These are phyloP conservation scores for Hypena proboscidalis DNA, from an alignment of 2,888 invertebrate species.

Conservation along the genomic window DNA sequence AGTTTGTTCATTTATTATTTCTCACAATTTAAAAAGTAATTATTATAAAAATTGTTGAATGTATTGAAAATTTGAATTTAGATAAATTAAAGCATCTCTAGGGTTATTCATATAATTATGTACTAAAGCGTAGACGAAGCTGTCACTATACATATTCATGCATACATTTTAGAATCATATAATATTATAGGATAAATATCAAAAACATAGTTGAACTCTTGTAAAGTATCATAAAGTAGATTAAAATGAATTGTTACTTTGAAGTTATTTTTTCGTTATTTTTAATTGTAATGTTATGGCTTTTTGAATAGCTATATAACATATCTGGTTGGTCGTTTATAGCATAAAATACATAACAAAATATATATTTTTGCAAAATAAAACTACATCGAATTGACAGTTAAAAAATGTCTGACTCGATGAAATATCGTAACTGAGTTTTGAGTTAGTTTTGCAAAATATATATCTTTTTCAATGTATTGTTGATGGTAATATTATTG, in stretches of 20 bases:
- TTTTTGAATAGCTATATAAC: conserved; percentile 57
- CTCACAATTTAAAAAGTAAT: neutral
- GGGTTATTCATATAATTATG: conserved; percentile 7
- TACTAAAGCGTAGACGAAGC: conserved; percentile 15
- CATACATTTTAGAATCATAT: conserved; percentile 20
- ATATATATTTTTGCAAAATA: conserved; percentile 10
- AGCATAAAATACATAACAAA: conserved; percentile 17
- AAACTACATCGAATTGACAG: no score
- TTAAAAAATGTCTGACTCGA: no score
- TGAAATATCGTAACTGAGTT: neutral
- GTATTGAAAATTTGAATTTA: conserved; percentile 13
- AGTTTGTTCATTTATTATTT: no score
- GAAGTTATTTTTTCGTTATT: conserved; percentile 41
- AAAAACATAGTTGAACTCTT: conserved; percentile 31
- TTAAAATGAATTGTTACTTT: conserved; percentile 46
- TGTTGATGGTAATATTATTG: conserved; percentile 29
- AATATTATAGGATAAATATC: conserved; percentile 30
- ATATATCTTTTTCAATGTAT: conserved; percentile 21
- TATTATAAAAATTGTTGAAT: neutral
- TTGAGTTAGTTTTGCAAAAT: neutral
- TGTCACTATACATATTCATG: conserved; percentile 50
- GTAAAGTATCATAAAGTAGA: conserved; percentile 40
- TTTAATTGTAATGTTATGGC: conserved; percentile 52
- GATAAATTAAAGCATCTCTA: conserved; percentile 13
- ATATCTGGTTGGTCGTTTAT: conserved; percentile 38